These are phyloP conservation scores for Serrognathus titanus DNA, from an alignment of 2,888 invertebrate species.

Conservation along the genomic window DNA sequence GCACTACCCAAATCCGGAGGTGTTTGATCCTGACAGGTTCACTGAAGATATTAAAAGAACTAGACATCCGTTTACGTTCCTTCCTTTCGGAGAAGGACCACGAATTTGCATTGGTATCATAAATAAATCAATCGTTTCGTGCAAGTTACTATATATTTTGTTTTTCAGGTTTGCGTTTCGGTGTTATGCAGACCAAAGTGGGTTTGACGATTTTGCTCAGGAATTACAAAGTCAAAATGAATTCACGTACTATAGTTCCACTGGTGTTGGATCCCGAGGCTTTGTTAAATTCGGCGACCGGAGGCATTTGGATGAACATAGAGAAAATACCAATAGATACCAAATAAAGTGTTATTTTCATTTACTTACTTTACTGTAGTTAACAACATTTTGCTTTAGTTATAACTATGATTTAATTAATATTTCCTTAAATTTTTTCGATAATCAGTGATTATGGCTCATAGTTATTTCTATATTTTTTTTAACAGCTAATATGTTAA, in stretches of 20 bases:
- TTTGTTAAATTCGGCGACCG: constrained; percentile 42
- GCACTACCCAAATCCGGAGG: constrained; percentile 55
- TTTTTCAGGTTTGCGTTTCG: constrained; percentile 53
- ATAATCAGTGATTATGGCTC: too few species aligned
- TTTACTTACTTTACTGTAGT: too few species aligned
- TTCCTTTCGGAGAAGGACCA: constrained; percentile 59
- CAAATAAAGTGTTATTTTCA: too few species aligned
- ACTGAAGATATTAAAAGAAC: constrained; percentile 47
- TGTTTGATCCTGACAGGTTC: constrained; percentile 58
- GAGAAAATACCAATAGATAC: neutral
- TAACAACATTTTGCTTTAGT: too few species aligned
- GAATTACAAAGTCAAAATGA: constrained; percentile 41
- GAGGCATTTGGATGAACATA: constrained; percentile 45
- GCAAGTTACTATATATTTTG: neutral
- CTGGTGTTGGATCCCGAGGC: constrained; percentile 45
- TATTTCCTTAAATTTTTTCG: too few species aligned
- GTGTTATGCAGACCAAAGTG: constrained; percentile 54
- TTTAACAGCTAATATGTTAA: too few species aligned
- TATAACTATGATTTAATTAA: too few species aligned
- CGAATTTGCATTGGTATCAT: constrained; percentile 54
- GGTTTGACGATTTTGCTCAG: constrained; percentile 51
- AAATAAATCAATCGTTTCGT: neutral
- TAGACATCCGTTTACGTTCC: constrained; percentile 50
- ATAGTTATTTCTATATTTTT: too few species aligned
- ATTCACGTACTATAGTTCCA: constrained; percentile 40